Evolutionary conservation across 1,140 invertebrate species (phyloP).

Genomic region (Doryteuthis pealeii): DNA sequence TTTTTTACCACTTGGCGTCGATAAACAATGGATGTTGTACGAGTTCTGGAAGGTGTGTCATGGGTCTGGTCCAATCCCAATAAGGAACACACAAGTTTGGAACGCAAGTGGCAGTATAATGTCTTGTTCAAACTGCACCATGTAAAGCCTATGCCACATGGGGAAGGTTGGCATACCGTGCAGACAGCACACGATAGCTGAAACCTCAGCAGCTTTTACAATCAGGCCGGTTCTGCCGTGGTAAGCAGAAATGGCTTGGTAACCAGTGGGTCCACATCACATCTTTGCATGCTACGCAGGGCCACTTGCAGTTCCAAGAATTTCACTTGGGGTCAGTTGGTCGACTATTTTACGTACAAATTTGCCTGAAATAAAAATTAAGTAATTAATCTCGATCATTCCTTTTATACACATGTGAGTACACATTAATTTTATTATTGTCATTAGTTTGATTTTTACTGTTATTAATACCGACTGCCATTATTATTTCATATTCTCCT

Average conservation of each 20-base stretch:
- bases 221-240: conserved; percentile 30
- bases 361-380: conserved; percentile 1
- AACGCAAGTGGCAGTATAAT: conserved; percentile 7
- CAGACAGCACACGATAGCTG: conserved; percentile 23
- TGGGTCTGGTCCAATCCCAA: conserved; percentile 14
- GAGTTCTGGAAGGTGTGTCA: conserved; percentile 5
- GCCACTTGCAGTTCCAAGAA: conserved; percentile 21
- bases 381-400: no score
- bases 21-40: conserved; percentile 19
- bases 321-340: conserved; percentile 16
- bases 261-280: conserved; percentile 17
- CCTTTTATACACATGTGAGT: no score
- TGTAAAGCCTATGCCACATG: conserved; percentile 33
- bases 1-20: conserved; percentile 17
- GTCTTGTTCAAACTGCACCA: conserved; percentile 23
- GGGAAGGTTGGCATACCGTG: conserved; percentile 35
- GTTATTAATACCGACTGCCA: no score
- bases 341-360: conserved; percentile 25
- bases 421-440: no score
- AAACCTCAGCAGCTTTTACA: conserved; percentile 17
- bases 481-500: no score
- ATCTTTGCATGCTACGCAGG: conserved; percentile 16
- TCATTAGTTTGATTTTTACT: no score
- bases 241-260: conserved; percentile 25
- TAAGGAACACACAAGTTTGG: conserved; percentile 10